phyloP scores from a whole-genome alignment of 2,797 vertebrate genomes.

The Phylloscopus collybita region DNA sequence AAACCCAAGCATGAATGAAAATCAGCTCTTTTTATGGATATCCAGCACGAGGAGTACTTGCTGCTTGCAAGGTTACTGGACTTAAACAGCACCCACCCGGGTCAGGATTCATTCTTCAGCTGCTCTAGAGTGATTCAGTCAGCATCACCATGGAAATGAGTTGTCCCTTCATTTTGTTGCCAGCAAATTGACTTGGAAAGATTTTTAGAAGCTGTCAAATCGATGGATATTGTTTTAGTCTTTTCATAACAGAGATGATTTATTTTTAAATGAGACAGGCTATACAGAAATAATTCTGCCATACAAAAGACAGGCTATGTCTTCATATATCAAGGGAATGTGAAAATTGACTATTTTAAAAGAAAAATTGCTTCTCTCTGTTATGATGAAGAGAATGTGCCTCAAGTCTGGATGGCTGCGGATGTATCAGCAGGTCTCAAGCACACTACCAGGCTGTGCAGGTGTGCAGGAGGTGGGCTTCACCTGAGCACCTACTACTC shows the following conservation, averaged over 20 bases:
- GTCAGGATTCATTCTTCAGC: slow-evolving; percentile 57
- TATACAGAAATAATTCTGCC: not conserved
- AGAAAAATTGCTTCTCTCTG: not conserved
- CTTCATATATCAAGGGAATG: not conserved
- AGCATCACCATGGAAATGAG: slow-evolving; percentile 61
- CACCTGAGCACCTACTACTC: not conserved
- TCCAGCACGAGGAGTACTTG: not conserved
- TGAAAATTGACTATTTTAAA: not conserved
- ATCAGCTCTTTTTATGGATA: not conserved
- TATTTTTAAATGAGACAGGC: slow-evolving; percentile 18
- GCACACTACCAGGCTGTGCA: not conserved
- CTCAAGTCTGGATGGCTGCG: not conserved
- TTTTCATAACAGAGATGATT: not conserved
- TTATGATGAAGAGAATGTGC: not conserved
- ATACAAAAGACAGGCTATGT: not conserved
- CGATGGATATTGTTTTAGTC: slow-evolving; percentile 3
- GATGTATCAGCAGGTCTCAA: not conserved
- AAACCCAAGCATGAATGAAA: not conserved
- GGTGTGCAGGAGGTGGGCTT: not conserved
- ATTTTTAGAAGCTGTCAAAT: slow-evolving; percentile 16
- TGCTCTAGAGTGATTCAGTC: slow-evolving; percentile 39
- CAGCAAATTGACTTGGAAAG: slow-evolving; percentile 36
- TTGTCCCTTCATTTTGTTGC: slow-evolving; percentile 57
- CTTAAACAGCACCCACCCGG: slow-evolving; percentile 31
- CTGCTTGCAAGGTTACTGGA: slow-evolving; percentile 54